Evolutionary conservation across 2,113 vertebrate species (phyloP), one percentile per base, ranked within the genome.

Genomic region (Elgaria multicarinata): DNA sequence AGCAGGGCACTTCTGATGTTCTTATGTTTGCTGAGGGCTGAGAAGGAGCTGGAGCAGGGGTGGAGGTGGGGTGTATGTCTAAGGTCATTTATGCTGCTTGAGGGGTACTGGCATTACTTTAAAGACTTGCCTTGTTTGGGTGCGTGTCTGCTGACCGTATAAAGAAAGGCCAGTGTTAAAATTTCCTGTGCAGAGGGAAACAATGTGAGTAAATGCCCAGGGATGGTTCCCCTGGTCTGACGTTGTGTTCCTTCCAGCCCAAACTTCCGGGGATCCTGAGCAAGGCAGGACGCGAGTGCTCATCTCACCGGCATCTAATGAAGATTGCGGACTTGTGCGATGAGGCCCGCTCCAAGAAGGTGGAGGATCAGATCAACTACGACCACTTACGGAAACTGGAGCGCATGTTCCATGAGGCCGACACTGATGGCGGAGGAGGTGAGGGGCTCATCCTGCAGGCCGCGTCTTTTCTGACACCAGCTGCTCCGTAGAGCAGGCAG

Each of bases 401-500:
- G 44, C 66, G 71, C 42, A 92, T 87, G 39, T 93, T 95, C 83
- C 92, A 72, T 0, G 91, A 92, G 39, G 92, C 94, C 0, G 89
- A 91, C 2, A 62, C 58, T 2, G 93, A 93, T 2, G 88, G 91
- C 1, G 85, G 85, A 55, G 92, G 92, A 93, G 91, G 91, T 91
- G 87, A 77, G 9, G 42, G 26, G 16, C 31, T 4, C 3, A 28
- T 1, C 31, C 13, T 13, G n/a, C 20, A 13, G 39, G 26, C 33
- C 55, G 7, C 8, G 69, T 24, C 44, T 50, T 2, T 53, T 46
- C 28, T 4, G 42, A 26, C 53, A 33, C 1, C 3, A 28, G 14
- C 4, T 3, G 4, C 28, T 53, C 46, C 24, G 12, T 26, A 44
- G 28, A 77, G 75, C 75, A 77, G 8, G 24, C 75, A 28, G 75